Evolutionary conservation across 2,888 invertebrate species (phyloP).

Genomic region (Labia minor): DNA sequence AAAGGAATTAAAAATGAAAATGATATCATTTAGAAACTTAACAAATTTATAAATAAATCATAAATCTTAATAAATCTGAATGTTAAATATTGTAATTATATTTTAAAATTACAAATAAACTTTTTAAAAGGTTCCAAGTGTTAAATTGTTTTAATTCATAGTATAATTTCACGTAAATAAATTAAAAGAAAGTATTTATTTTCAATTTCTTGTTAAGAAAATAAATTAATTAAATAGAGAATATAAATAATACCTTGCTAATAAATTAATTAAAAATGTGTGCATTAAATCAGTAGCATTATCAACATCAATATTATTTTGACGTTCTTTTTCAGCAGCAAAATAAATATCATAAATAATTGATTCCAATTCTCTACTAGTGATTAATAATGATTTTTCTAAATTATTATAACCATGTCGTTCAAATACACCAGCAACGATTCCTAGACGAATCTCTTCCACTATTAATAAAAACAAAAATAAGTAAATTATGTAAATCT

Average conservation of each 20-base stretch:
- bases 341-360: slow-evolving; percentile 63
- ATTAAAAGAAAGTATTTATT: too few relatives aligned
- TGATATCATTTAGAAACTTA: background rate
- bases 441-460: slow-evolving; percentile 41
- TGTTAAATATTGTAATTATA: too few relatives aligned
- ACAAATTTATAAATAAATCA: too few relatives aligned
- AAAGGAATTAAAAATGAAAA: too few relatives aligned
- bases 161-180: too few relatives aligned
- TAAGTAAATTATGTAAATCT: too few relatives aligned
- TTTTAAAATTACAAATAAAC: too few relatives aligned
- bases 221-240: too few relatives aligned
- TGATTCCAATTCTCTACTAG: slow-evolving; percentile 57
- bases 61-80: too few relatives aligned
- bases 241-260: slow-evolving; percentile 21
- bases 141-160: too few relatives aligned
- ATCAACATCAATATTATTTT: slow-evolving; percentile 50
- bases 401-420: slow-evolving; percentile 57
- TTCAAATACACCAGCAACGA: slow-evolving; percentile 59
- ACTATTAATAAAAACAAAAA: slow-evolving; percentile 34
- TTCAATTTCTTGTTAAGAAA: too few relatives aligned
- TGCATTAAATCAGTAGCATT: slow-evolving; percentile 51
- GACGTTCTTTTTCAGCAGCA: slow-evolving; percentile 55
- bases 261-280: slow-evolving; percentile 49
- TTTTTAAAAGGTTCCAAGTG: too few relatives aligned
- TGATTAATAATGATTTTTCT: slow-evolving; percentile 54